phyloP scores from a whole-genome alignment of 2,113 vertebrate species.

The Manacus vitellinus region DNA sequence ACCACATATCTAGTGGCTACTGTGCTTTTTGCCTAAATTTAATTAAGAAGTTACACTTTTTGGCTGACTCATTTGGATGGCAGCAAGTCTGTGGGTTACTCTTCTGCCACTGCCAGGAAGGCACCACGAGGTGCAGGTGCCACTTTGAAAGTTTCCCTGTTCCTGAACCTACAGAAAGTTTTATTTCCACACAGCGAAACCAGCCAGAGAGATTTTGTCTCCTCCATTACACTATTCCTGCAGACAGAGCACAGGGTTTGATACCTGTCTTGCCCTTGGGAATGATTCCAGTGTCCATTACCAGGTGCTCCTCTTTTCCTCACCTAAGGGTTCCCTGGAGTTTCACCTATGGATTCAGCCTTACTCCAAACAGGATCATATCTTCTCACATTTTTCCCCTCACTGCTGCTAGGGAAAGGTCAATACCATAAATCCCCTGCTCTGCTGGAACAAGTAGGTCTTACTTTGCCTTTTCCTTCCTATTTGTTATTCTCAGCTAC shows the following conservation, averaged over 20 bases:
- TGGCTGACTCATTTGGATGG: neutral
- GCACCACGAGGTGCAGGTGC: accelerated
- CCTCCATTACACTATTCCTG: neutral
- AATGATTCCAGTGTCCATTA: neutral
- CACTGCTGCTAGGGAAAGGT: neutral
- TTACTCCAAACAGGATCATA: neutral
- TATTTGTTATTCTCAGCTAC: neutral
- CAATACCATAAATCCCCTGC: neutral
- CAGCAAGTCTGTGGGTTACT: neutral
- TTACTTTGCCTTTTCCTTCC: neutral
- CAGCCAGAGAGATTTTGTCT: neutral
- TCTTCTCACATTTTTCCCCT: neutral
- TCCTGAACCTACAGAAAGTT: neutral
- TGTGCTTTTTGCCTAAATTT: neutral
- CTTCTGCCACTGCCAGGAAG: neutral
- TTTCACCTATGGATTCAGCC: neutral
- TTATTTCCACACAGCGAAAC: neutral
- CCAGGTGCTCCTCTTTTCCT: neutral
- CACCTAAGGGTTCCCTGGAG: neutral
- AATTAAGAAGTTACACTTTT: neutral
- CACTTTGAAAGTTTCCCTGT: neutral
- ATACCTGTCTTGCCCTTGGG: too few relatives aligned
- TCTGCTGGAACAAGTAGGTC: neutral
- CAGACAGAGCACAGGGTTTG: neutral
- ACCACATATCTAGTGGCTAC: neutral